Evolutionary conservation across 1,140 invertebrate species (phyloP).

Genomic region (Ectropis grisescens): DNA sequence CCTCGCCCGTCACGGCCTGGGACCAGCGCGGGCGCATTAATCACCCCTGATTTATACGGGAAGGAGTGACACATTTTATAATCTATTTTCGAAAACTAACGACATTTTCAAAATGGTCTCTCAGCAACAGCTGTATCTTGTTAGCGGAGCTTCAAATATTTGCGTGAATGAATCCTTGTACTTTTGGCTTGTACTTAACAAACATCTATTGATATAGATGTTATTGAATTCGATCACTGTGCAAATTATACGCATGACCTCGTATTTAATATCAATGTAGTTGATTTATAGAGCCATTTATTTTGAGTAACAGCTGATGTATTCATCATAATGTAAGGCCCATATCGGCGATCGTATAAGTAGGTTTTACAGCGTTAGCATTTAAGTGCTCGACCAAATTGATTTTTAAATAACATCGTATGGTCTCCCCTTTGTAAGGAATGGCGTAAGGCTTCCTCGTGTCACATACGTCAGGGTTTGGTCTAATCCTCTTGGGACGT

Average conservation of each 20-base stretch:
- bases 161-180: conserved; percentile 42
- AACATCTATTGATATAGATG: conserved; percentile 20
- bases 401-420: conserved; percentile 44
- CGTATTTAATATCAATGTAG: conserved; percentile 44
- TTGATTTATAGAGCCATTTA: conserved; percentile 50
- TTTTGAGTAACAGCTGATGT: conserved; percentile 33
- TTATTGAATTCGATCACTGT: conserved; percentile 33
- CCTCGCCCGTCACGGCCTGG: conserved; percentile 56
- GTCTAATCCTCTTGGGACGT: conserved; percentile 53
- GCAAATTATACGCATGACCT: conserved; percentile 46
- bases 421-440: conserved; percentile 33
- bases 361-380: conserved; percentile 8
- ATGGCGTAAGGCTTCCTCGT: conserved; percentile 46
- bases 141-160: conserved; percentile 62
- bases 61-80: conserved; percentile 68
- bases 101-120: conserved; percentile 64
- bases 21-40: conserved; percentile 54
- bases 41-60: conserved; percentile 62
- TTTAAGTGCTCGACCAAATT: conserved; percentile 36
- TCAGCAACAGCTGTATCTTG: conserved; percentile 63
- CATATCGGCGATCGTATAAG: too few species aligned
- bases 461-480: conserved; percentile 63
- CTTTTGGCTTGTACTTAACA: conserved; percentile 23
- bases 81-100: conserved; percentile 65
- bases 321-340: too few species aligned